Evolutionary conservation across 2,113 vertebrate genomes (phyloP), one percentile per base, ranked within the genome.

Genomic region (Micromys minutus): DNA sequence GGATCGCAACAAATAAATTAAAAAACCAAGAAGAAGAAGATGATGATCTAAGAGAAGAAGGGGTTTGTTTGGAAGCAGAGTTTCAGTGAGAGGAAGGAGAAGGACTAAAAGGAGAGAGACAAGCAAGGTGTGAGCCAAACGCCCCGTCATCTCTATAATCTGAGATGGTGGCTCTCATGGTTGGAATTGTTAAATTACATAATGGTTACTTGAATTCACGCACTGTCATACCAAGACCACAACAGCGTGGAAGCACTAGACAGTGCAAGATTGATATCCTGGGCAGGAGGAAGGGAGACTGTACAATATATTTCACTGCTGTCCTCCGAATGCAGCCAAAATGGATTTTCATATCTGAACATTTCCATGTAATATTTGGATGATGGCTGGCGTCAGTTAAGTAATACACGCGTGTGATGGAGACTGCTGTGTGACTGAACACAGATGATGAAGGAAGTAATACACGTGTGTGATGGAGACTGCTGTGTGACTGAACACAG

Each of bases 11-110:
- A 65, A 19, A 85, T 59, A 61, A 83, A 83, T 39, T 1, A 59
- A 55, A 55, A 11, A 55, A 5, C 50, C 13, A 36, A 55, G 17
- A 9, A 45, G 22, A 31, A 31, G 57, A 42, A 10, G 39, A 34
- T 0, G 3, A 36, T 1, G 11, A 65, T 45, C 22, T 7, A 36
- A 34, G 13, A n/a, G 42, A 12, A 31, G 39, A 9, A 12, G 26
- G 81, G 26, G 17, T 31, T 63, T 45, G 57, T 45, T 31, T 63
- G 39, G n/a, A 81, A 26, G 79, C 34, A 81, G 55, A 36, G 22
- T 29, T 84, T 84, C 16, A 45, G 57, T 45, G 57, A 11, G 24
- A 63, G 39, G 50, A 22, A 17, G 42, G 15, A 39, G 29, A 12
- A 24, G 15, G 75, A 77, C 15, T 31, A 3, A 15, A 39, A 3